phyloP scores from a whole-genome alignment of 1,140 invertebrate species.

The Cydia strobilella region DNA sequence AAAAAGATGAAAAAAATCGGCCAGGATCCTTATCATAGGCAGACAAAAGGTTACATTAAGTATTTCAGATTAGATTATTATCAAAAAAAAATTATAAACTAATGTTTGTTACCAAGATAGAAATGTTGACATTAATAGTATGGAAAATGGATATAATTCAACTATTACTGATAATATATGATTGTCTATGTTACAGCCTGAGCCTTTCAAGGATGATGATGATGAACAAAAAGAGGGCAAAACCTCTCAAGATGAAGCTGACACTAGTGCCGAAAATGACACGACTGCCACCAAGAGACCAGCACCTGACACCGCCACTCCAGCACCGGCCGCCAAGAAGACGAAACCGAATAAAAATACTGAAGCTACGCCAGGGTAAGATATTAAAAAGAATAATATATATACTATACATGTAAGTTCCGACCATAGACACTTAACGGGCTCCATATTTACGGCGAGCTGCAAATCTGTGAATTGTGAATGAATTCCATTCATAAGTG shows the following conservation, averaged over 20 bases:
- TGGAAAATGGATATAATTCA: no score
- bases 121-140: no score
- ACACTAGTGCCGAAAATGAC: slow-evolving; percentile 46
- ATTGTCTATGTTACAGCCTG: slow-evolving; percentile 57
- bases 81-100: no score
- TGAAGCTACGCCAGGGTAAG: slow-evolving; percentile 1
- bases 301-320: slow-evolving; percentile 41
- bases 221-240: slow-evolving; percentile 68
- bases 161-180: neutral
- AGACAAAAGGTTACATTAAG: no score
- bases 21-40: no score
- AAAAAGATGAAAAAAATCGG: no score
- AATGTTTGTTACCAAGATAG: no score
- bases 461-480: no score
- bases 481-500: no score
- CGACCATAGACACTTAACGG: neutral
- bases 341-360: slow-evolving; percentile 25
- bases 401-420: neutral
- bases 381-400: neutral
- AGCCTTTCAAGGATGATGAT: slow-evolving; percentile 79
- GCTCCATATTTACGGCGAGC: no score
- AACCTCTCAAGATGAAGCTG: slow-evolving; percentile 47
- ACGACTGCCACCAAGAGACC: slow-evolving; percentile 64
- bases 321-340: slow-evolving; percentile 39
- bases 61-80: no score